Evolutionary conservation across 2,888 invertebrate species (phyloP).

Genomic region (Latheticus oryzae): DNA sequence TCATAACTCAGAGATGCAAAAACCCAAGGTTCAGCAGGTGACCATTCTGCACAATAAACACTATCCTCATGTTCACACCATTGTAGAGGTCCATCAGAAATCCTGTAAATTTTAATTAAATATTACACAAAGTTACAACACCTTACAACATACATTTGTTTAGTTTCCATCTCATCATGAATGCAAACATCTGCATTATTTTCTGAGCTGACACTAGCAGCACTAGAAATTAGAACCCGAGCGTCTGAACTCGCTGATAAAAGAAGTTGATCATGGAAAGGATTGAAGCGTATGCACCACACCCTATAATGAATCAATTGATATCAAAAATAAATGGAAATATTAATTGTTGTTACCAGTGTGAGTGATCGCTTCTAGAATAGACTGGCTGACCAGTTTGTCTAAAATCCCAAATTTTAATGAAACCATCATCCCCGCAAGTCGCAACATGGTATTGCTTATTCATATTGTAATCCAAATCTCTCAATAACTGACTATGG

Average conservation of each 20-base stretch:
- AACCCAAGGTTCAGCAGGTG: conserved; percentile 97
- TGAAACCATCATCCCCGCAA: conserved; percentile 95
- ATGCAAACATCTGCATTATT: conserved; percentile 69
- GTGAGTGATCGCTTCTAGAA: conserved; percentile 85
- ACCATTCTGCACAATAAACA: conserved; percentile 98
- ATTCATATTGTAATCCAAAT: conserved; percentile 98
- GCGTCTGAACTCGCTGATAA: conserved; percentile 96
- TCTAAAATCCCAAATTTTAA: conserved; percentile 97
- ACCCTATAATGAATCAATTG: conserved; percentile 71
- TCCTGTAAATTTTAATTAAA: conserved; percentile 61
- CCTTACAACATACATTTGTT: conserved; percentile 67
- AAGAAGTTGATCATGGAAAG: conserved; percentile 95
- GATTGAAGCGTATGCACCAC: conserved; percentile 95
- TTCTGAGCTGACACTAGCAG: conserved; percentile 89
- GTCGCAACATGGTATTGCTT: conserved; percentile 93
- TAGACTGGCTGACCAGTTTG: conserved; percentile 83
- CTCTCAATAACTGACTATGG: conserved; percentile 89
- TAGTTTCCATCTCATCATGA: conserved; percentile 67
- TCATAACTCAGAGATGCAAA: conserved; percentile 99
- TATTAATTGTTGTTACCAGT: conserved; percentile 71
- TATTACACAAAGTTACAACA: conserved; percentile 6
- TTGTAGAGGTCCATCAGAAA: conserved; percentile 89
- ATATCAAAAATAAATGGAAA: conserved; percentile 2
- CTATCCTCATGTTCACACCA: conserved; percentile 98
- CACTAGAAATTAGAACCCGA: conserved; percentile 87